Evolutionary conservation across 53 echinoderm and acorn worm species (phyloP).

Genomic region (Paelopatides confundens): DNA sequence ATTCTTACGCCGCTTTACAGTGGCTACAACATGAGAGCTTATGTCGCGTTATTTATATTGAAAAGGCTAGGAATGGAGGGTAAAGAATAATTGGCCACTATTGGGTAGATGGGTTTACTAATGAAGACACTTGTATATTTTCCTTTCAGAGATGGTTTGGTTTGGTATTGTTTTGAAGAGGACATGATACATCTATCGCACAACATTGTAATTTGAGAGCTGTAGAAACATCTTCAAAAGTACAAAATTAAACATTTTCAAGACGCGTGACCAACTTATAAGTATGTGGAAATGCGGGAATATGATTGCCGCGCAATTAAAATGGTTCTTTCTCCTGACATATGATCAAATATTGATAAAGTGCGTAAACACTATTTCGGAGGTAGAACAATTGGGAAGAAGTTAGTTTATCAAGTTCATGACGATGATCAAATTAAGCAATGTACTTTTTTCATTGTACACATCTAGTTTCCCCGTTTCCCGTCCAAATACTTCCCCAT

Average conservation of each 20-base stretch:
- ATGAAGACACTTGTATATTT: background rate
- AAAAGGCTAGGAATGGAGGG: slow-evolving; percentile 45
- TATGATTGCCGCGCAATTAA: slow-evolving; percentile 25
- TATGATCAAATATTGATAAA: too few species aligned
- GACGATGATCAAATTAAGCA: too few species aligned
- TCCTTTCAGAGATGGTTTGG: slow-evolving; percentile 21
- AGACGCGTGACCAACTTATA: background rate
- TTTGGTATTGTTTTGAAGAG: slow-evolving; percentile 41
- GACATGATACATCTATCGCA: slow-evolving; percentile 13
- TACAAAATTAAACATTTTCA: background rate
- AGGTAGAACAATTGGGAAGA: slow-evolving; percentile 55
- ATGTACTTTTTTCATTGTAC: slow-evolving; percentile 70
- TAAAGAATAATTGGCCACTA: slow-evolving; percentile 24
- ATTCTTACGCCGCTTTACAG: slow-evolving; percentile 38
- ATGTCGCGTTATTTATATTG: slow-evolving; percentile 40
- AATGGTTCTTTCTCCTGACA: too few species aligned
- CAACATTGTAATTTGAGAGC: slow-evolving; percentile 39
- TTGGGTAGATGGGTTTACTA: slow-evolving; percentile 32
- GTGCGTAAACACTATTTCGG: slow-evolving; percentile 37
- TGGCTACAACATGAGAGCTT: slow-evolving; percentile 43
- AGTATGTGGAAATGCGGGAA: slow-evolving; percentile 25
- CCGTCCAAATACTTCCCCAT: slow-evolving; percentile 58
- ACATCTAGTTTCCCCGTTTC: slow-evolving; percentile 55
- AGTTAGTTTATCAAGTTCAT: slow-evolving; percentile 57
- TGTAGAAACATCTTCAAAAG: background rate